Percentiles rank a stretch among this genome's conserved stretches.
Conservation (phyloP, 2,113 vertebrate species). For the Mungos mungo region DNA sequence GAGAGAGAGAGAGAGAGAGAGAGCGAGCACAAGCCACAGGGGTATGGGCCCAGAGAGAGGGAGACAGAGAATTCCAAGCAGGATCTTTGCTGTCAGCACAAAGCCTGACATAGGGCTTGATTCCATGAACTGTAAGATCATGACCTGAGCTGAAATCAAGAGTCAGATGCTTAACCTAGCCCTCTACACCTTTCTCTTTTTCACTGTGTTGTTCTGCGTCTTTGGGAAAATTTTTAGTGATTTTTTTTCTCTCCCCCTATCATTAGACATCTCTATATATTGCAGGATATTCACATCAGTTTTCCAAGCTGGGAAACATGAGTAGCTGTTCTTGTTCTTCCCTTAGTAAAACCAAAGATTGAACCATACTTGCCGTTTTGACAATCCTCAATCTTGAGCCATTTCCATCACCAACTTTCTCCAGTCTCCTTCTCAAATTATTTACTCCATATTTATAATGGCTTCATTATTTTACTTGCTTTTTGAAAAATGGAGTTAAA, state of each 20-base stretch:
- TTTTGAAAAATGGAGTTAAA: not conserved
- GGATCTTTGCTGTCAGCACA: too few species aligned
- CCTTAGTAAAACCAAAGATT: not conserved
- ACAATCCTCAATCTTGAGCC: not conserved
- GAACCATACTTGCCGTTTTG: not conserved
- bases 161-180: too few species aligned
- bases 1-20: too few species aligned
- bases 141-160: too few species aligned
- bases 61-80: too few species aligned
- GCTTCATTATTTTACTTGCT: not conserved
- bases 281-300: not conserved
- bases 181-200: not conserved
- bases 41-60: too few species aligned
- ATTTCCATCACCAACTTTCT: not conserved
- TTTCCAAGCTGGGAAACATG: not conserved
- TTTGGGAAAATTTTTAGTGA: not conserved
- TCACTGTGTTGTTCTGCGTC: not conserved
- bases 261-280: not conserved
- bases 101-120: too few species aligned
- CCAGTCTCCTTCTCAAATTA: not conserved
- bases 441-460: not conserved
- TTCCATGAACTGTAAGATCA: too few species aligned
- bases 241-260: not conserved
- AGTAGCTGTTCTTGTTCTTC: not conserved
- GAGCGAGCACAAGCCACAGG: too few species aligned